phyloP scores from a whole-genome alignment of 2,113 vertebrate species.

The Pipra filicauda region DNA sequence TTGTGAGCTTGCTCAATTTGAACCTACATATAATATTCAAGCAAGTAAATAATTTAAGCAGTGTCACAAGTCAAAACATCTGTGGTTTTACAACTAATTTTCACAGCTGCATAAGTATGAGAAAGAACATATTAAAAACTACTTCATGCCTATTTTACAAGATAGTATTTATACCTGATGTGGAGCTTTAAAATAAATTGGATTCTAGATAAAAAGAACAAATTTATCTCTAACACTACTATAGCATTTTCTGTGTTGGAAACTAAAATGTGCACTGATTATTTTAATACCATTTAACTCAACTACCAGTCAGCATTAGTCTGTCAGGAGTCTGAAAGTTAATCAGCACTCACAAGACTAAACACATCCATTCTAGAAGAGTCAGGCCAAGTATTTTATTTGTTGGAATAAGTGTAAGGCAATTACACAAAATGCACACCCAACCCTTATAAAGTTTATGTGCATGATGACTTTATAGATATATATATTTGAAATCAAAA shows the following conservation, averaged over 20 bases:
- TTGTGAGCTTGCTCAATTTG: background rate
- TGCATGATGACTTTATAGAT: background rate
- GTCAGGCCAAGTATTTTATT: background rate
- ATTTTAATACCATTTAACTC: background rate
- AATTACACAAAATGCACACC: background rate
- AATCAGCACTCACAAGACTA: background rate
- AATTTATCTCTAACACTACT: background rate
- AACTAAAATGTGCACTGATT: background rate
- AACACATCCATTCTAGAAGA: background rate
- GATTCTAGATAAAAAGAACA: background rate
- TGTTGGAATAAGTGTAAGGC: background rate
- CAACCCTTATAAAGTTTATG: background rate
- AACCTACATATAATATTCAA: background rate
- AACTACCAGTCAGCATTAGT: background rate
- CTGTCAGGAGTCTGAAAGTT: background rate
- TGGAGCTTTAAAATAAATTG: background rate
- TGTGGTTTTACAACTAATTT: background rate
- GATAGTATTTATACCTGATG: background rate
- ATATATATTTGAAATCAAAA: background rate
- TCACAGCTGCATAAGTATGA: background rate
- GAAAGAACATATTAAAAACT: background rate
- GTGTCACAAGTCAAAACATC: background rate
- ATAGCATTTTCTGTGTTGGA: background rate
- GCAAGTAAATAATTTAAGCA: slow-evolving; percentile 5
- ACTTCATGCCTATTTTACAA: background rate